Evolutionary conservation across 2,888 invertebrate species (phyloP).

Genomic region (Gortyna flavago): DNA sequence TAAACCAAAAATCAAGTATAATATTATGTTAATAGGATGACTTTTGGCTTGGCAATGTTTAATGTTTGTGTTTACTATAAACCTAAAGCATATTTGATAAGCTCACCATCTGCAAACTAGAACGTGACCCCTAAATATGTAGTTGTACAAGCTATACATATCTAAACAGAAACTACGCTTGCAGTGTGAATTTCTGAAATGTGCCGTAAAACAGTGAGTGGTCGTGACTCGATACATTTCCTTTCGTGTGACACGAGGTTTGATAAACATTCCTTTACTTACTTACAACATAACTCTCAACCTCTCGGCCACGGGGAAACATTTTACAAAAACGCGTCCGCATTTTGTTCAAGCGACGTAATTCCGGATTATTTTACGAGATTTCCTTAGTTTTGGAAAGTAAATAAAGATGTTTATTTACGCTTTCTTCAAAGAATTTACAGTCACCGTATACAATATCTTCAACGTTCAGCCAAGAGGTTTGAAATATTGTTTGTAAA

Average conservation of each 20-base stretch:
- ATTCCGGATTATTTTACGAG: constrained; percentile 56
- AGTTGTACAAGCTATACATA: constrained; percentile 16
- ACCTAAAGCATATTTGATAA: background rate
- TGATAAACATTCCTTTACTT: constrained; percentile 3
- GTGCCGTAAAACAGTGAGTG: background rate
- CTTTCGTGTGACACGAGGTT: background rate
- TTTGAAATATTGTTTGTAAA: too few relatives aligned
- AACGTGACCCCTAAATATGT: constrained; percentile 26
- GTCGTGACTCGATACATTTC: constrained; percentile 3
- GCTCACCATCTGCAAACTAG: constrained; percentile 8
- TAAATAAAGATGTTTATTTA: background rate
- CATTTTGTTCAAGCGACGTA: constrained; percentile 24
- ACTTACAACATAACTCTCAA: background rate
- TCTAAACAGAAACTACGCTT: constrained; percentile 15
- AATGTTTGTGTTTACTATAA: constrained; percentile 6
- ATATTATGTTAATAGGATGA: background rate
- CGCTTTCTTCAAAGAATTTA: background rate
- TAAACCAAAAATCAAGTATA: background rate
- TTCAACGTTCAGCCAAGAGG: too few relatives aligned
- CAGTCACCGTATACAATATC: too few relatives aligned
- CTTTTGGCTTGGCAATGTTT: too few relatives aligned
- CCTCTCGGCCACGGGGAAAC: background rate
- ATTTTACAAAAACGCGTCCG: constrained; percentile 48
- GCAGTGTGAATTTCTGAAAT: background rate
- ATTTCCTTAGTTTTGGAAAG: background rate